A percentile compares a stretch with the other conserved stretches of the same genome.
Conservation (phyloP, 2,113 vertebrate species). For the Eurypyga helias region DNA sequence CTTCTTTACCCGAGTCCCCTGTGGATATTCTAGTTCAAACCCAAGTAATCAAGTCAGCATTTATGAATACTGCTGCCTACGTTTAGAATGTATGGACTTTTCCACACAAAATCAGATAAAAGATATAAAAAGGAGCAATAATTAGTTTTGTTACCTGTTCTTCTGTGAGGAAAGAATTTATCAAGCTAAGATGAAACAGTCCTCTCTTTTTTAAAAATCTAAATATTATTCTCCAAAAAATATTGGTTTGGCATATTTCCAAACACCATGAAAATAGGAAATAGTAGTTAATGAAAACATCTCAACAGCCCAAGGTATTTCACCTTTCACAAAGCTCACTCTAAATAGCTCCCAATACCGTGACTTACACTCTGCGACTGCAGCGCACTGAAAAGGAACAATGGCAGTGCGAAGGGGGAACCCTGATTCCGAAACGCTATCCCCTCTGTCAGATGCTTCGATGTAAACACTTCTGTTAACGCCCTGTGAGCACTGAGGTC, state of each 20-base stretch:
- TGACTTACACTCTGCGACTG: constrained; percentile 36
- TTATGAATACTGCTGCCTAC: background rate
- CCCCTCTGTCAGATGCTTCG: background rate
- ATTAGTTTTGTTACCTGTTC: background rate
- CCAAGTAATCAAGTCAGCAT: background rate
- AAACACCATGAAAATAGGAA: background rate
- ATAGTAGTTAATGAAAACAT: constrained; percentile 44
- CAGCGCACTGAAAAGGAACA: constrained; percentile 56
- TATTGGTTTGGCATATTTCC: background rate
- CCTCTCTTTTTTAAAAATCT: background rate
- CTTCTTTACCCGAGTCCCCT: background rate
- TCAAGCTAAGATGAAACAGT: background rate
- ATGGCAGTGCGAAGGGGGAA: background rate
- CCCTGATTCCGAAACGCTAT: background rate
- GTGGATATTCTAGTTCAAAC: background rate
- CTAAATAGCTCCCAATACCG: constrained; percentile 41
- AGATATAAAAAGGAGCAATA: background rate
- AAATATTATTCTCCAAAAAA: background rate
- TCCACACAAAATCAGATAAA: constrained; percentile 4
- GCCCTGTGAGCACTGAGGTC: background rate
- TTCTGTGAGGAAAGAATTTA: background rate
- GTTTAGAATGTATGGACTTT: background rate
- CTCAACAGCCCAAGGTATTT: constrained; percentile 18
- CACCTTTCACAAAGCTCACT: constrained; percentile 55
- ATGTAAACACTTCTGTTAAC: background rate